phyloP scores from a whole-genome alignment of 2,797 vertebrate genomes.

The Coendou prehensilis region DNA sequence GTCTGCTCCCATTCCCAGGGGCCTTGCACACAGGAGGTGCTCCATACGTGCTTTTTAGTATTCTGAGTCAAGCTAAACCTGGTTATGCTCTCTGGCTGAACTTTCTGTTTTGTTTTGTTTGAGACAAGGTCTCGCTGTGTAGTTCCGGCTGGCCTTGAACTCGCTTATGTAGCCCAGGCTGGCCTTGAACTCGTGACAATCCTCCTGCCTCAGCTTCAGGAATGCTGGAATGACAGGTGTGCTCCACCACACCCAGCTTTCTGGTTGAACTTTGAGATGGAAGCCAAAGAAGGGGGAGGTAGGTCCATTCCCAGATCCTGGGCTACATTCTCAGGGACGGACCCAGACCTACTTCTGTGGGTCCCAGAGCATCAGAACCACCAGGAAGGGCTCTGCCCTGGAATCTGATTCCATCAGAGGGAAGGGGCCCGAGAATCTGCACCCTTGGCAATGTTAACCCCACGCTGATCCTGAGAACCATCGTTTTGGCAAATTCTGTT shows the following conservation, averaged over 20 bases:
- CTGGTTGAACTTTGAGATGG: conserved; percentile 46
- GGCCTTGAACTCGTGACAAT: neutral
- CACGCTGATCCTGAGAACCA: neutral
- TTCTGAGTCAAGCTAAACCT: conserved; percentile 48
- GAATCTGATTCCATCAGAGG: neutral
- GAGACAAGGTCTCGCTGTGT: neutral
- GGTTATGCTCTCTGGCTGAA: neutral
- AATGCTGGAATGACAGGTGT: neutral
- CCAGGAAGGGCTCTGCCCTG: neutral
- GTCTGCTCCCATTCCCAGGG: conserved; percentile 45
- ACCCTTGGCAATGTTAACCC: neutral
- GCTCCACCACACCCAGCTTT: neutral
- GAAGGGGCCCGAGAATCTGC: neutral
- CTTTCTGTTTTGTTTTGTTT: neutral
- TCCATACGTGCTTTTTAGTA: conserved; percentile 22
- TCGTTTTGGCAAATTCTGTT: neutral
- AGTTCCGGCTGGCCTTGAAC: neutral
- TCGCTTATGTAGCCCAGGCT: neutral
- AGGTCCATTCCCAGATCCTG: neutral
- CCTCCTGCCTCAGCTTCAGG: neutral
- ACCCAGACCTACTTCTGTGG: neutral
- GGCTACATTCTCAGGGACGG: neutral
- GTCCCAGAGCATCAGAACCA: neutral
- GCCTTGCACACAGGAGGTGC: conserved; percentile 9
- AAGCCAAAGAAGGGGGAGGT: neutral